Conservation (phyloP, 2,888 invertebrate species). For the Chironomus tentans region DNA sequence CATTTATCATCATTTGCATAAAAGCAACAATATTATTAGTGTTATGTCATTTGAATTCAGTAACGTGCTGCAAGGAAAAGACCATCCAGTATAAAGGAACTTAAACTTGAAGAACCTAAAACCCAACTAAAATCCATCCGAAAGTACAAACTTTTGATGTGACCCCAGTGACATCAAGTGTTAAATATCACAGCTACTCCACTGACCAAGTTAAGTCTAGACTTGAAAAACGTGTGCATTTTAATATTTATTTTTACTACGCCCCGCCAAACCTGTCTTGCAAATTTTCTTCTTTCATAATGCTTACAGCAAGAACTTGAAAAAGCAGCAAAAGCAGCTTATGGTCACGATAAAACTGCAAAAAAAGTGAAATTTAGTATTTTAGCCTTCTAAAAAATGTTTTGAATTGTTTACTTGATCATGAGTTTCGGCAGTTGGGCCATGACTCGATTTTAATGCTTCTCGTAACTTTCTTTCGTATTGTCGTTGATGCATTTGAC, state of each 20-base stretch:
- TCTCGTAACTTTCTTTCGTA: constrained; percentile 40
- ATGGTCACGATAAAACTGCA: constrained; percentile 57
- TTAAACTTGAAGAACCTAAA: too few species aligned
- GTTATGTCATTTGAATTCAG: too few species aligned
- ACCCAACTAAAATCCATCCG: too few species aligned
- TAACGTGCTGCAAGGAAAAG: too few species aligned
- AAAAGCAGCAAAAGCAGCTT: constrained; percentile 54
- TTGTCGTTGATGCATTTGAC: constrained; percentile 28
- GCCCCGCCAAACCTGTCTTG: not conserved
- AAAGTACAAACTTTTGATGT: too few species aligned
- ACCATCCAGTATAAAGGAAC: too few species aligned
- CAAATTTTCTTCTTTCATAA: not conserved
- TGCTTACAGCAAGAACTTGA: constrained; percentile 53
- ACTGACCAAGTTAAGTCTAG: not conserved
- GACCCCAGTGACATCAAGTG: too few species aligned
- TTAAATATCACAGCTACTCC: too few species aligned
- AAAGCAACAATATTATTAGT: too few species aligned
- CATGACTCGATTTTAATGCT: constrained; percentile 48
- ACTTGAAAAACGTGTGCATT: not conserved
- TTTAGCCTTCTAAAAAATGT: not conserved
- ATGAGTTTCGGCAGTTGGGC: constrained; percentile 51
- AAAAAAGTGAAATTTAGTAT: not conserved
- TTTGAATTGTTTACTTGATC: constrained; percentile 38
- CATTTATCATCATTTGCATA: too few species aligned
- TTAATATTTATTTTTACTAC: not conserved